Conservation (phyloP, 2,113 vertebrate genomes). For the Pelmatolapia mariae region DNA sequence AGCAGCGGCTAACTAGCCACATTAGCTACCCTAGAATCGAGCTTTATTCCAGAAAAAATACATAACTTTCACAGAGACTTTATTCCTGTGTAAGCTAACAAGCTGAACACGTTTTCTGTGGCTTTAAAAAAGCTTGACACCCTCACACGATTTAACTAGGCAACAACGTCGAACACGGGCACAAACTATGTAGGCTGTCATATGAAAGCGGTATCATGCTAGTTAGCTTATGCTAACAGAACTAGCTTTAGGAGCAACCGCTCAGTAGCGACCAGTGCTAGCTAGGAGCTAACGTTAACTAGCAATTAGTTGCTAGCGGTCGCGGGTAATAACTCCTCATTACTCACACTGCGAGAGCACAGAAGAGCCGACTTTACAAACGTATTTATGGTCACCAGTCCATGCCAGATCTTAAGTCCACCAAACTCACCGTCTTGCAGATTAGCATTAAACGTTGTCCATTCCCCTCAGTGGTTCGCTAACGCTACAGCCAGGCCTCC, state of each 20-base stretch:
- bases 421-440: conserved; percentile 65
- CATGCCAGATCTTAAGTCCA: not conserved
- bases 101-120: not conserved
- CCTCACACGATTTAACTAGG: not conserved
- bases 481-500: conserved; percentile 72
- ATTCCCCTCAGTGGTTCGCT: conserved; percentile 69
- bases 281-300: conserved; percentile 21
- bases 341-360: not conserved
- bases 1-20: not conserved
- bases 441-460: conserved; percentile 63
- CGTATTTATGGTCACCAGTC: not conserved
- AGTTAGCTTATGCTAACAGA: conserved; percentile 9
- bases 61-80: not conserved
- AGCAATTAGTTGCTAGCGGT: conserved; percentile 19
- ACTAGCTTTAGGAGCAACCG: not conserved
- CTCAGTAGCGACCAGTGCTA: not conserved
- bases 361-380: not conserved
- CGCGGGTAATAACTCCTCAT: not conserved
- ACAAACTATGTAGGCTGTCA: conserved; percentile 36
- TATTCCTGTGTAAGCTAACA: not conserved
- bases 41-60: not conserved
- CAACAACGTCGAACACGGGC: not conserved
- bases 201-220: not conserved
- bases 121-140: not conserved
- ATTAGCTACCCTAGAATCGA: not conserved